Evolutionary conservation across 2,888 invertebrate genomes (phyloP), one percentile per base, ranked within the genome.

Genomic region (Mesochorus sp.): DNA sequence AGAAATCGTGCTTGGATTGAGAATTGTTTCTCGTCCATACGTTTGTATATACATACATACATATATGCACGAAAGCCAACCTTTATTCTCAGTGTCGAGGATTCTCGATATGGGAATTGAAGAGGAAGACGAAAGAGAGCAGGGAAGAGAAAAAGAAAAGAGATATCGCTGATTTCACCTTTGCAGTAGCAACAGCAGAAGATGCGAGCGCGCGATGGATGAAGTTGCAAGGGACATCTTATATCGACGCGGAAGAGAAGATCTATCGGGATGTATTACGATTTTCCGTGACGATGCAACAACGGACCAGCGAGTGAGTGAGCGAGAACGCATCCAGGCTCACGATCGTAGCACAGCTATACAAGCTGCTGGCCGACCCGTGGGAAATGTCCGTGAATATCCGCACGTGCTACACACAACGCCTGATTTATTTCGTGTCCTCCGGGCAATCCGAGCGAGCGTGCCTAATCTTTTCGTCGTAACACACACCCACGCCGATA

Each of bases 341-440:
- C 51, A 49, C 34, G 61, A 51, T 61, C 61, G 61, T n/a, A n/a
- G n/a, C n/a, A n/a, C n/a, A n/a, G 51, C 39, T 28, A 71, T 61
- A 71, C 71, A 31, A 42, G 53, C 79, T 64, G 79, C 21, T 61
- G 75, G 26, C 51, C n/a, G 62, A 67, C 84, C 80, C 85, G 81
- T 83, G 84, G 86, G 85, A 86, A 86, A 83, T 86, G 85, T 85
- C 83, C 79, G 79, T 80, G 84, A 83, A 86, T 82, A 81, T 85
- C 84, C 83, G 73, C 80, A 81, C 80, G 80, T 82, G 80, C 71
- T 82, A 79, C 79, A 80, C 81, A 71, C 72, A 61, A 75, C 82
- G 80, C 79, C 82, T 84, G 86, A 86, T 86, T 86, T 86, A 87
- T 84, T 86, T 82, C 83, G 78, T 77, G 82, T 81, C 83, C 85